A percentile compares a stretch with the other conserved stretches of the same genome.
These are phyloP conservation scores for Leptoclinus maculatus DNA, from an alignment of 2,797 vertebrate genomes.

Conservation along the genomic window DNA sequence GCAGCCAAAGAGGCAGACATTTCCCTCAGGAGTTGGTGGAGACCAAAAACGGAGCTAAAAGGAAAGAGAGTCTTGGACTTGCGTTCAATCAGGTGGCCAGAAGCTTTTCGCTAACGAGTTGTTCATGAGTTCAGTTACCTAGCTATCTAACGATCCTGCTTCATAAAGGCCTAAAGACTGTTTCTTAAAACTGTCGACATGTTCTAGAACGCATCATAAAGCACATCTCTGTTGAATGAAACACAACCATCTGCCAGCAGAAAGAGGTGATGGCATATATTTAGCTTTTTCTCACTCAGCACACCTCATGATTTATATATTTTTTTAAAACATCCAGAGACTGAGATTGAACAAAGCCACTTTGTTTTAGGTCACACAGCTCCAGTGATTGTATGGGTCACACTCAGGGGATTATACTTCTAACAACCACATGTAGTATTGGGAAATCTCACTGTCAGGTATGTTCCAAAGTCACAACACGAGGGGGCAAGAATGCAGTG, in stretches of 20 bases:
- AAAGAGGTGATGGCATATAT: background rate
- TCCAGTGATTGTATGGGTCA: slow-evolving; percentile 53
- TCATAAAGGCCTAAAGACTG: background rate
- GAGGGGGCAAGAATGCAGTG: background rate
- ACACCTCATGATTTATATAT: slow-evolving; percentile 14
- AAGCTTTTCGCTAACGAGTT: background rate
- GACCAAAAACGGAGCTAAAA: background rate
- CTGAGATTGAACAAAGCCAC: slow-evolving; percentile 25
- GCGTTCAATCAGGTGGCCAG: background rate
- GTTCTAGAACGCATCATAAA: background rate
- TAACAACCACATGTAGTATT: slow-evolving; percentile 60
- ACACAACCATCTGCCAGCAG: background rate
- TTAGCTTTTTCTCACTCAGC: slow-evolving; percentile 10
- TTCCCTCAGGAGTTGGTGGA: background rate
- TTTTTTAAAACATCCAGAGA: slow-evolving; percentile 11
- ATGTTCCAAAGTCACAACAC: slow-evolving; percentile 41
- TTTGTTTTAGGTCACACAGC: slow-evolving; percentile 29
- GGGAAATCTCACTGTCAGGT: slow-evolving; percentile 47
- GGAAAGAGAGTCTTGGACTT: background rate
- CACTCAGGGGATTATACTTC: slow-evolving; percentile 69
- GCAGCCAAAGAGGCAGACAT: background rate
- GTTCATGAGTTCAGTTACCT: background rate
- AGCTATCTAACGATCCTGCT: slow-evolving; percentile 20
- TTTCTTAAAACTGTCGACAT: background rate
- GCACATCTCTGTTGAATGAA: slow-evolving; percentile 4